Conservation (phyloP, 2,888 invertebrate genomes). For the Achlya flavicornis region DNA sequence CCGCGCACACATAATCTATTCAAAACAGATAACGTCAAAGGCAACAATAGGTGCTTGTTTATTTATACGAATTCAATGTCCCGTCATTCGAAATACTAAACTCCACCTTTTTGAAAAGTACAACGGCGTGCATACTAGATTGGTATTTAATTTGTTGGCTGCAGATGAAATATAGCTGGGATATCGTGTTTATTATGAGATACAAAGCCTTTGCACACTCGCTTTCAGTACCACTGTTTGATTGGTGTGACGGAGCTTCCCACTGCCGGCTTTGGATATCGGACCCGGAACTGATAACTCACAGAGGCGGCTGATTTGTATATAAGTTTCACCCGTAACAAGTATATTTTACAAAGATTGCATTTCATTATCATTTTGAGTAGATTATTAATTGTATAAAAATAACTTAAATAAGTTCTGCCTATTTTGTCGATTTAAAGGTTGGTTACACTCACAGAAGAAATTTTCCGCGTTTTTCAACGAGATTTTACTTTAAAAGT, state of each 20-base stretch:
- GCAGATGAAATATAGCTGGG: constrained; percentile 25
- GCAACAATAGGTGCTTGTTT: constrained; percentile 21
- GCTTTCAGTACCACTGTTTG: constrained; percentile 60
- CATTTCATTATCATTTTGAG: no score
- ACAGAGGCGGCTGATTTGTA: not conserved
- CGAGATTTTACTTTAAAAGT: no score
- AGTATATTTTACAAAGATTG: no score
- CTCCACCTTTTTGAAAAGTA: constrained; percentile 30
- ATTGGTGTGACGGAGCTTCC: constrained; percentile 50
- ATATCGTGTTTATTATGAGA: constrained; percentile 61
- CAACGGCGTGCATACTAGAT: constrained; percentile 27
- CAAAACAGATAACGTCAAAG: constrained; percentile 25
- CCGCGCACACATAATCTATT: constrained; percentile 24
- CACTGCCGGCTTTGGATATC: constrained; percentile 25
- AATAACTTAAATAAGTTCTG: no score
- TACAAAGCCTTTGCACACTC: constrained; percentile 61
- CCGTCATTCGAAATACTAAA: constrained; percentile 29
- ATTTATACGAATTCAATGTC: constrained; percentile 14
- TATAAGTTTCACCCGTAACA: no score
- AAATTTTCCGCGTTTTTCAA: no score
- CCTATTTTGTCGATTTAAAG: no score
- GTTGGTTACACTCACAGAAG: no score
- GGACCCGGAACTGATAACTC: not conserved
- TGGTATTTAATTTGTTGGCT: constrained; percentile 47
- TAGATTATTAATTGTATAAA: no score